A percentile compares a stretch with the other conserved stretches of the same genome.
Evolutionary conservation across 2,888 invertebrate species (phyloP).

Genomic region (Calliopum simillimum): DNA sequence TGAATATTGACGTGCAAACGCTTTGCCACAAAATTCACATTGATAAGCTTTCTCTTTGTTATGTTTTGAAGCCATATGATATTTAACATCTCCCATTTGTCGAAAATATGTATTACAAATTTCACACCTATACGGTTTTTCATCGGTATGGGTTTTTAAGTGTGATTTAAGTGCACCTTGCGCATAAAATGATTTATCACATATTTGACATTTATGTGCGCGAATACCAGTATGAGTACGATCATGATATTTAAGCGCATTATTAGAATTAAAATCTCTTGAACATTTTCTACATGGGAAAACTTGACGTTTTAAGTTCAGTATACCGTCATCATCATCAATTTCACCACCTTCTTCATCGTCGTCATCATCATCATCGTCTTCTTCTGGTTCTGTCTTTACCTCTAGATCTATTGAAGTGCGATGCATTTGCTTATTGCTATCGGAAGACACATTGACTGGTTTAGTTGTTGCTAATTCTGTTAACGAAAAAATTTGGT

Average conservation of each 20-base stretch:
- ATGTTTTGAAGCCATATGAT: constrained; percentile 86
- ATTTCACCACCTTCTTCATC: background rate
- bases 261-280: constrained; percentile 82
- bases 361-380: constrained; percentile 4
- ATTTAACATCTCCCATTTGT: constrained; percentile 90
- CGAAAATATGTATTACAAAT: constrained; percentile 81
- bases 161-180: constrained; percentile 86
- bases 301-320: constrained; percentile 24
- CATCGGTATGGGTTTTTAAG: constrained; percentile 83
- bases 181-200: constrained; percentile 87
- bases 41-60: constrained; percentile 85
- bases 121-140: constrained; percentile 86
- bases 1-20: constrained; percentile 87
- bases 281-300: constrained; percentile 70
- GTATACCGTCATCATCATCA: constrained; percentile 28
- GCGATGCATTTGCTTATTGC: too few relatives aligned
- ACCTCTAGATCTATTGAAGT: background rate
- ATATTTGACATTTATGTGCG: constrained; percentile 81
- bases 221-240: constrained; percentile 83
- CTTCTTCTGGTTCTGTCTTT: background rate
- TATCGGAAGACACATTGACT: too few relatives aligned
- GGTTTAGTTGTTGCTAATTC: too few relatives aligned
- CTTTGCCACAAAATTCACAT: constrained; percentile 90
- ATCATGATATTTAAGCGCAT: constrained; percentile 86
- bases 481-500: too few relatives aligned